Evolutionary conservation across 2,797 vertebrate species (phyloP), one percentile per base, ranked within the genome.

Genomic region (Channa striata): DNA sequence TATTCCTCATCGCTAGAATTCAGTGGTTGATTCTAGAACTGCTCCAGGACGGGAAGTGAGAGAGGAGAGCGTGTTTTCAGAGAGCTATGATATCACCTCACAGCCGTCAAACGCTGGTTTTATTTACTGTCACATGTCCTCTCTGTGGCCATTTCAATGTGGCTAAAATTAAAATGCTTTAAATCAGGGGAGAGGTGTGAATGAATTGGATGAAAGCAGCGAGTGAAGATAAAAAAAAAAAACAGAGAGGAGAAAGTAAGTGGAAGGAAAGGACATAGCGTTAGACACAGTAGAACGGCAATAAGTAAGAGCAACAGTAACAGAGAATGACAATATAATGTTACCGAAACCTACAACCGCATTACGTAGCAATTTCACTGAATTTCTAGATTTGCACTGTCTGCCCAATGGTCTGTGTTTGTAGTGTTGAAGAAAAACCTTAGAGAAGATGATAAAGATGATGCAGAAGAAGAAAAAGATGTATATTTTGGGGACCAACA

Each of bases 371-470:
- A 93, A 90, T 81, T 92, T 92, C 91, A 92, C 91, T 87, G 87
- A 91, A 89, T 80, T 84, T 89, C 90, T 93, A 93, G 92, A 94
- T 91, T 93, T 94, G 92, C 93, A 93, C 93, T 93, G 91, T 94
- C 87, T 90, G 91, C 92, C 90, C 88, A 88, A 90, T 89, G 90
- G 90, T 93, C 90, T 93, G 91, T 93, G 91, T 94, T 93, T 92
- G 85, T 92, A 86, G 83, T 91, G 84, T 87, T 89, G 83, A 89
- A 87, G 84, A 91, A 93, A 91, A 93, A 91, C 68, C 82, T 83
- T 92, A 86, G 89, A 93, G 90, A 88, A 75, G 86, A 89, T 52
- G 89, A 83, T 64, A 50, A 82, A 74, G 77, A 72, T 5, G 71
- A 84, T 73, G 87, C 75, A 76, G 81, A 83, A 77, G 73, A 79